Base-by-base conservation (phyloP, 1,140 invertebrate species). In the Trichogramma pretiosum region DNA sequence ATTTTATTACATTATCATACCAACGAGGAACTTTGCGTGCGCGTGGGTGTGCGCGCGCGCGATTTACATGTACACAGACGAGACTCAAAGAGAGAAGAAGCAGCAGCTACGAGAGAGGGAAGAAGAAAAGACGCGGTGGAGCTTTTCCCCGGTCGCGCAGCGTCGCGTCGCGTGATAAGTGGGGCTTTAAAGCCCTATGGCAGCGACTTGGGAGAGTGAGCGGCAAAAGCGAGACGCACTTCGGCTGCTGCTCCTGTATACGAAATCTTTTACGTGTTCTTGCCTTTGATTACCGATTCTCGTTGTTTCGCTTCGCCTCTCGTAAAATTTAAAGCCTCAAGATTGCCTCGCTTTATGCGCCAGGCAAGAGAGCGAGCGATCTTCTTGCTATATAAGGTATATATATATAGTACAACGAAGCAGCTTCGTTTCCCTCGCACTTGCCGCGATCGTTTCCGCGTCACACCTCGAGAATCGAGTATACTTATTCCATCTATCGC, bases 1-100 rank as follows among this genome's bases (percentile, higher is more conserved):
- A 71, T 71, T 72, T 72, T 72, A 72, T 72, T 72, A 72, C 70
- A 72, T 72, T 72, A 72, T 72, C 70, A 72, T 72, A 70, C 66
- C 66, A 65, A 70, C 61, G 63, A 24, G 32, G 13, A n/a, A n/a
- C n/a, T n/a, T n/a, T n/a, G n/a, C n/a, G n/a, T n/a, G n/a, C n/a
- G n/a, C n/a, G n/a, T n/a, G n/a, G n/a, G n/a, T n/a, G n/a, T n/a
- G n/a, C n/a, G n/a, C n/a, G n/a, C n/a, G n/a, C n/a, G n/a, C n/a
- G n/a, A n/a, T n/a, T n/a, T n/a, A n/a, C n/a, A n/a, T n/a, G n/a
- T n/a, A n/a, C n/a, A n/a, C n/a, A n/a, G n/a, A n/a, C n/a, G n/a
- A n/a, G n/a, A n/a, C n/a, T n/a, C n/a, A n/a, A 5, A 16, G 26
- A 28, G 26, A 28, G 26, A 28, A 13, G 13, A 28, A 28, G 7